A percentile compares a stretch with the other conserved stretches of the same genome.
Evolutionary conservation across 2,113 vertebrate genomes (phyloP).

Genomic region (Platichthys stellatus): DNA sequence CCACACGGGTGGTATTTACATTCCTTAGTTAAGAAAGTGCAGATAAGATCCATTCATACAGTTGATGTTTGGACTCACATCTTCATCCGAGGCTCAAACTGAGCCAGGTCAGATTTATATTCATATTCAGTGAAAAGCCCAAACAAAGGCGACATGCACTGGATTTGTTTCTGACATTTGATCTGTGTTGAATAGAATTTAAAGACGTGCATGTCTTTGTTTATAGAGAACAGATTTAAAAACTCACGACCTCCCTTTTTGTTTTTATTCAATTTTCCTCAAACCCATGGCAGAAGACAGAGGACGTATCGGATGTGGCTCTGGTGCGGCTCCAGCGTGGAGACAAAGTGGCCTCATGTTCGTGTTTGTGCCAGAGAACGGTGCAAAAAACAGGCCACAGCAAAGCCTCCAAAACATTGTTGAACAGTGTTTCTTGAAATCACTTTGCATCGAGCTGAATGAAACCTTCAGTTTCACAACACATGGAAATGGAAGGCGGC

Average conservation of each 20-base stretch:
- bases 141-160: background rate
- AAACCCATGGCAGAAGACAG: background rate
- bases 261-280: background rate
- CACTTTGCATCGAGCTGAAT: constrained; percentile 5
- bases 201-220: background rate
- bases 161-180: background rate
- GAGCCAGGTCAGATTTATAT: background rate
- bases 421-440: constrained; percentile 8
- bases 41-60: background rate
- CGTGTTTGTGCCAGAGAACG: background rate
- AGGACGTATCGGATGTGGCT: constrained; percentile 16
- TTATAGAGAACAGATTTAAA: background rate
- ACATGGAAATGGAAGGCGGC: constrained; percentile 13
- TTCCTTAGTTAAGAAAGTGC: background rate
- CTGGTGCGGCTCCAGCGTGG: constrained; percentile 4
- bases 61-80: background rate
- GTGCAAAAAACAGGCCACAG: constrained; percentile 14
- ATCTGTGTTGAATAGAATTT: background rate
- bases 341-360: constrained; percentile 12
- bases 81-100: background rate
- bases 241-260: background rate
- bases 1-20: background rate
- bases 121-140: background rate
- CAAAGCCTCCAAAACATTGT: background rate
- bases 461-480: constrained; percentile 22